Conservation (phyloP, 2,888 invertebrate species). For the Atrina japonica region DNA sequence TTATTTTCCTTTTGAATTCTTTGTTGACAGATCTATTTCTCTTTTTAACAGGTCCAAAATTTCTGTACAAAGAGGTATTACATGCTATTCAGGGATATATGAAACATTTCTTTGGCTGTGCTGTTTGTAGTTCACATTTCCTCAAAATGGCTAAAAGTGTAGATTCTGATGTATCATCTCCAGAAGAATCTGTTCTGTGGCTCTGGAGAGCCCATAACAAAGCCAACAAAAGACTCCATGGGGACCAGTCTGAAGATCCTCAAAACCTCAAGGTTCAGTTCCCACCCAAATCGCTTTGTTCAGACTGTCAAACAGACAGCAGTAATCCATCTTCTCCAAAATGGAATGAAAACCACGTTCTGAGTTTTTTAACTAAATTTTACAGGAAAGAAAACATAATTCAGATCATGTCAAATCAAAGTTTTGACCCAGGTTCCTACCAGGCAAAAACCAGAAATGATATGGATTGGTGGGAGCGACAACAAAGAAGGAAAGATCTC, state of each 20-base stretch:
- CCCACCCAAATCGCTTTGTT: slow-evolving; percentile 87
- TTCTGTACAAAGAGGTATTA: slow-evolving; percentile 59
- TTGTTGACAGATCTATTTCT: too few relatives aligned
- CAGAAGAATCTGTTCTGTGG: slow-evolving; percentile 92
- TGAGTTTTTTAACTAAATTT: slow-evolving; percentile 64
- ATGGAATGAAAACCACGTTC: slow-evolving; percentile 60
- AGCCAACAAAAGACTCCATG: slow-evolving; percentile 92
- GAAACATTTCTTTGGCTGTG: slow-evolving; percentile 95
- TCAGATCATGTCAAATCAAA: slow-evolving; percentile 18
- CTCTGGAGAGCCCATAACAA: slow-evolving; percentile 95
- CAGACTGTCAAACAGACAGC: slow-evolving; percentile 71
- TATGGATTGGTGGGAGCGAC: slow-evolving; percentile 73
- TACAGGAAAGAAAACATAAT: slow-evolving; percentile 64
- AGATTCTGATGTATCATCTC: slow-evolving; percentile 86
- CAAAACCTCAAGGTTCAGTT: slow-evolving; percentile 93
- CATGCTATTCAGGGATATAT: slow-evolving; percentile 84
- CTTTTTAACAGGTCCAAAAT: slow-evolving; percentile 50
- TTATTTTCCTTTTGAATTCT: too few relatives aligned
- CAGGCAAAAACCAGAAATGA: slow-evolving; percentile 32
- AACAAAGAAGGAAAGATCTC: slow-evolving; percentile 64
- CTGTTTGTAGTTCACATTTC: slow-evolving; percentile 94
- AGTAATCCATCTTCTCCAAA: slow-evolving; percentile 16
- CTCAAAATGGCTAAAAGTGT: slow-evolving; percentile 89
- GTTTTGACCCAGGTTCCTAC: background rate
- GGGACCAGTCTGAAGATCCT: slow-evolving; percentile 94